These are phyloP conservation scores for Anolis carolinensis DNA, from an alignment of 2,113 vertebrate species.

Conservation along the genomic window DNA sequence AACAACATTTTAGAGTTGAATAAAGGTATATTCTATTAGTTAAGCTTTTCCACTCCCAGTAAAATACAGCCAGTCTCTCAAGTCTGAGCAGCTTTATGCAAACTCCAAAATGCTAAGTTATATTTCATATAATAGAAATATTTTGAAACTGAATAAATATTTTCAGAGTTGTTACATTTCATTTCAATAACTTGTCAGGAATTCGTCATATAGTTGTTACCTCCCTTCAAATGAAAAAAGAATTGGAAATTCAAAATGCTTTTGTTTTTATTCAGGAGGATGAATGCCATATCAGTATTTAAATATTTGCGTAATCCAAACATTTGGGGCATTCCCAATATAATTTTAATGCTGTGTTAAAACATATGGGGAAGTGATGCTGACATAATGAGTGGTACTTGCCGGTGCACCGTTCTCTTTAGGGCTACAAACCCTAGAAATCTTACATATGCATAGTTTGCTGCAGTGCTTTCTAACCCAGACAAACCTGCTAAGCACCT, in stretches of 20 bases:
- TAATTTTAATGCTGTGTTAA: not conserved
- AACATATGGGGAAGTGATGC: not conserved
- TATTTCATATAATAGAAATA: not conserved
- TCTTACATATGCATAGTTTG: not conserved
- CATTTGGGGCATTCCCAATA: not conserved
- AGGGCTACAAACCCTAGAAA: not conserved
- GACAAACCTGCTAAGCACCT: not conserved
- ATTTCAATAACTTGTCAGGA: not conserved
- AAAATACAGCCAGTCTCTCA: not conserved
- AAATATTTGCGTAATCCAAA: not conserved
- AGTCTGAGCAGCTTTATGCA: not conserved
- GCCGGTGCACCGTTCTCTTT: not conserved
- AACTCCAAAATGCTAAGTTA: not conserved
- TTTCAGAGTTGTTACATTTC: conserved; percentile 25
- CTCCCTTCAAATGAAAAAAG: not conserved
- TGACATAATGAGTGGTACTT: not conserved
- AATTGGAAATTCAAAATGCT: not conserved
- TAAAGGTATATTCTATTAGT: not conserved
- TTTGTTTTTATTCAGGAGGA: not conserved
- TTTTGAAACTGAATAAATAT: conserved; percentile 6
- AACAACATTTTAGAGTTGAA: not conserved
- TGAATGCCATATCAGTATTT: not conserved
- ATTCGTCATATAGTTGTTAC: not conserved
- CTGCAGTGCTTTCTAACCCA: not conserved
- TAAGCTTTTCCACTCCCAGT: not conserved